phyloP scores from a whole-genome alignment of 2,888 invertebrate species.

The Ennomos quercinarius region DNA sequence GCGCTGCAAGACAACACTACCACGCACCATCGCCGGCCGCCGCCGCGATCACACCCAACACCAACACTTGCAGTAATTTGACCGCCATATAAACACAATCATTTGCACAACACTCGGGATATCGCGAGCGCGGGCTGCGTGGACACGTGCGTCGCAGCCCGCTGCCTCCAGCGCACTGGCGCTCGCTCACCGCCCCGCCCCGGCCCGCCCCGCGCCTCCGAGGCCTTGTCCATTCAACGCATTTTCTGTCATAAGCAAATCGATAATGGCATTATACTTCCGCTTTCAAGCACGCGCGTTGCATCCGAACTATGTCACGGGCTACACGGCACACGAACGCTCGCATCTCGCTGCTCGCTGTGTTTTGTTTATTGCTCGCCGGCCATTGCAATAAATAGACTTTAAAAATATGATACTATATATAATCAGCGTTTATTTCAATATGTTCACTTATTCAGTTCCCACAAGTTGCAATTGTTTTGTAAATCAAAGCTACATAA shows the following conservation, averaged over 20 bases:
- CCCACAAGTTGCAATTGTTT: too few species aligned
- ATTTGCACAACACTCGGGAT: slow-evolving; percentile 86
- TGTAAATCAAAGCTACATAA: too few species aligned
- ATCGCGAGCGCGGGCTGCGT: slow-evolving; percentile 79
- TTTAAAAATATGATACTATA: too few species aligned
- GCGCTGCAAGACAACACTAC: slow-evolving; percentile 53
- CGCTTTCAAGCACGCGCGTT: slow-evolving; percentile 78
- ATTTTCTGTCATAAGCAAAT: slow-evolving; percentile 84
- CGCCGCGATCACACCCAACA: slow-evolving; percentile 81
- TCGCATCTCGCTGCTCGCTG: slow-evolving; percentile 6
- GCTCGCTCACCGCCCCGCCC: slow-evolving; percentile 44
- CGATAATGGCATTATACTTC: slow-evolving; percentile 85
- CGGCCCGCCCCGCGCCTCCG: slow-evolving; percentile 46
- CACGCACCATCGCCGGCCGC: slow-evolving; percentile 79
- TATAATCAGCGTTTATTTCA: too few species aligned
- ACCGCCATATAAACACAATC: slow-evolving; percentile 92
- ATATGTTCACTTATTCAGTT: too few species aligned
- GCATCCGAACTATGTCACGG: slow-evolving; percentile 73
- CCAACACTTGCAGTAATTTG: slow-evolving; percentile 89
- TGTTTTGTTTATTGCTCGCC: slow-evolving; percentile 35
- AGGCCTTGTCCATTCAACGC: slow-evolving; percentile 80
- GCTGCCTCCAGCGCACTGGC: slow-evolving; percentile 75
- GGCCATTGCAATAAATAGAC: slow-evolving; percentile 2
- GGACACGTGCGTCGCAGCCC: slow-evolving; percentile 71
- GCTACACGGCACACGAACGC: slow-evolving; percentile 16